These are phyloP conservation scores for Macrochelys suwanniensis DNA, from an alignment of 2,797 vertebrate genomes.

Conservation along the genomic window DNA sequence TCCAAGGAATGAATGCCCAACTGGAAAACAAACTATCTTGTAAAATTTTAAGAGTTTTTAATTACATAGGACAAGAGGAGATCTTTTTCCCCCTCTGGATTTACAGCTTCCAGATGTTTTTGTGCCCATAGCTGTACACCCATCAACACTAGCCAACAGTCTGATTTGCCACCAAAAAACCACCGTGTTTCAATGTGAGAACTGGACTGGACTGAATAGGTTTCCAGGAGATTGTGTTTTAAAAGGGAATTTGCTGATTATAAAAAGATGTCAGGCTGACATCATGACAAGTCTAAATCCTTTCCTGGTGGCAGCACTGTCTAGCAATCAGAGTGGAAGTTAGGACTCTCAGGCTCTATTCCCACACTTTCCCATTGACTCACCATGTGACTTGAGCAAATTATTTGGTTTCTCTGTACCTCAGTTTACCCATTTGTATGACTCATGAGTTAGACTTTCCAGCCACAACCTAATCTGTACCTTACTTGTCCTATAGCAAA, in stretches of 20 bases:
- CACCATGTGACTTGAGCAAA: not conserved
- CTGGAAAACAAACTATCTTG: constrained; percentile 37
- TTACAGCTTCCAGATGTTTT: constrained; percentile 55
- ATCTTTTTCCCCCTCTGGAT: not conserved
- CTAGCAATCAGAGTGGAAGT: not conserved
- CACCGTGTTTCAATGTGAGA: not conserved
- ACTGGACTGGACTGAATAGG: not conserved
- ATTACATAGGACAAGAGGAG: constrained; percentile 18
- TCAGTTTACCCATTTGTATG: not conserved
- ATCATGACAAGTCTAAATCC: not conserved
- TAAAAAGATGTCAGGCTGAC: not conserved
- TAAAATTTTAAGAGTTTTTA: constrained; percentile 22
- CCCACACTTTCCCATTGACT: not conserved
- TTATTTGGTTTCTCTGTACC: not conserved
- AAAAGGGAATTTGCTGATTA: not conserved
- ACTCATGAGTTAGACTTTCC: not conserved
- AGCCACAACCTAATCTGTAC: accelerated
- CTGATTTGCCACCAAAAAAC: constrained; percentile 31
- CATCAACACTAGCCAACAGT: not conserved
- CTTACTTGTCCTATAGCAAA: not conserved
- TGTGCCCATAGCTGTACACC: not conserved
- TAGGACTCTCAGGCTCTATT: not conserved
- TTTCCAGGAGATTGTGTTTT: not conserved
- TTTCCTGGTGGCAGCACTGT: not conserved
- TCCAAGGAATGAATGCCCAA: constrained; percentile 23